phyloP scores from a whole-genome alignment of 2,888 invertebrate genomes.

The Adelognathus sp. region DNA sequence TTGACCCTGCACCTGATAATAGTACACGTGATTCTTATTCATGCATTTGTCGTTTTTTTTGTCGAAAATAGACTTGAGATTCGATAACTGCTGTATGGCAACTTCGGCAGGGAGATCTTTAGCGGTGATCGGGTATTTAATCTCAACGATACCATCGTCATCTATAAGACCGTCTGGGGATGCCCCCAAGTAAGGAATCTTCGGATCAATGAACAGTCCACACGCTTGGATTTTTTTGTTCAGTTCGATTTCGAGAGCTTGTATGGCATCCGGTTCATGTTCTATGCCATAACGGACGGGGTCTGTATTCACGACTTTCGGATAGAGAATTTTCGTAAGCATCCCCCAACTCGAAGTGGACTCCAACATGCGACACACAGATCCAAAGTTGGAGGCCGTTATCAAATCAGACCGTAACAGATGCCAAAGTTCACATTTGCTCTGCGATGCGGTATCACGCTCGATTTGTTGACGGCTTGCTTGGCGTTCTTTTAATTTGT shows the following conservation, averaged over 20 bases:
- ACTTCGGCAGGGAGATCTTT: slow-evolving; percentile 31
- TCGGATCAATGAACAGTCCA: slow-evolving; percentile 65
- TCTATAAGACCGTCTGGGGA: no score
- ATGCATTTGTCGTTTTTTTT: slow-evolving; percentile 27
- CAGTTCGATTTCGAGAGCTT: background rate
- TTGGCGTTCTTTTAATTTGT: background rate
- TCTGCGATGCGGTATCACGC: slow-evolving; percentile 9
- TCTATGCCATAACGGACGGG: slow-evolving; percentile 54
- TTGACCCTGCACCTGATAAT: slow-evolving; percentile 63
- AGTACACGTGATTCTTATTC: slow-evolving; percentile 54
- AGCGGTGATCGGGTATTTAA: no score
- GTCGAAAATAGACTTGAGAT: no score
- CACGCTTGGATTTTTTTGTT: slow-evolving; percentile 50
- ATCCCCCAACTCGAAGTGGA: slow-evolving; percentile 48
- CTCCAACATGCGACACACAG: slow-evolving; percentile 39
- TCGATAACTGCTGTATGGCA: no score
- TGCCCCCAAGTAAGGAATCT: slow-evolving; percentile 56
- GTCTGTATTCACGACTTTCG: slow-evolving; percentile 24
- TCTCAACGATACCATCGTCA: slow-evolving; percentile 58
- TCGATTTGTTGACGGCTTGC: background rate
- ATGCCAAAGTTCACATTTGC: slow-evolving; percentile 16
- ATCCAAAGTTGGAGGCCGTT: slow-evolving; percentile 62
- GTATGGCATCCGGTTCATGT: slow-evolving; percentile 47
- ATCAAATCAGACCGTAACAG: slow-evolving; percentile 40
- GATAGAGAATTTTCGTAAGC: slow-evolving; percentile 51